Conservation (phyloP, 2,113 vertebrate species). For the Tympanuchus pallidicinctus region DNA sequence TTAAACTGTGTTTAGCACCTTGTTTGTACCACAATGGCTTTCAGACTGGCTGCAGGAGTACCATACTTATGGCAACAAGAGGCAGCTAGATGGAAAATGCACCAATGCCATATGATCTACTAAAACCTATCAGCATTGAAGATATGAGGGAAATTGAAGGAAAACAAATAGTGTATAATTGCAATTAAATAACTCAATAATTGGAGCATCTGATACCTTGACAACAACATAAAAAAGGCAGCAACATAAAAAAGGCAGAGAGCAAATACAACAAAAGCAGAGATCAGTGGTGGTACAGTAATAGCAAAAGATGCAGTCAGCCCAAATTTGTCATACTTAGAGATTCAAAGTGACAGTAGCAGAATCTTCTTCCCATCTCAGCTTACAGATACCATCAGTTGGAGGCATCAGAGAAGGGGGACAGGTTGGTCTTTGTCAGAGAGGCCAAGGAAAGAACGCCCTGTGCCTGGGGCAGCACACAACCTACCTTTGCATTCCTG, state of each 20-base stretch:
- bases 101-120: not conserved
- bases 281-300: not conserved
- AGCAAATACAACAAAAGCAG: not conserved
- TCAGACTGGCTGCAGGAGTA: not conserved
- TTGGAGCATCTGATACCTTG: constrained; percentile 7
- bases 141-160: constrained; percentile 9
- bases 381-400: not conserved
- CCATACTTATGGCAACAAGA: constrained; percentile 1
- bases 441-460: not conserved
- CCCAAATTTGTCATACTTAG: not conserved
- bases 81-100: constrained; percentile 12
- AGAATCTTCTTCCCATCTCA: constrained; percentile 28
- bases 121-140: not conserved
- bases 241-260: constrained; percentile 1
- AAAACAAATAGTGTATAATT: not conserved
- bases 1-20: constrained; percentile 13
- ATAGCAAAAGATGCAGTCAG: not conserved
- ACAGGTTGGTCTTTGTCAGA: not conserved
- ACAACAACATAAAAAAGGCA: not conserved
- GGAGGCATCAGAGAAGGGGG: not conserved
- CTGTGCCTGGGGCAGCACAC: not conserved
- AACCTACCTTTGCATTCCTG: constrained; percentile 96
- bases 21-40: constrained; percentile 18
- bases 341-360: constrained; percentile 17
- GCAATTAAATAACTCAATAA: constrained; percentile 39